Evolutionary conservation across 2,113 vertebrate genomes (phyloP).

Genomic region (Romanogobio albipinnatus): DNA sequence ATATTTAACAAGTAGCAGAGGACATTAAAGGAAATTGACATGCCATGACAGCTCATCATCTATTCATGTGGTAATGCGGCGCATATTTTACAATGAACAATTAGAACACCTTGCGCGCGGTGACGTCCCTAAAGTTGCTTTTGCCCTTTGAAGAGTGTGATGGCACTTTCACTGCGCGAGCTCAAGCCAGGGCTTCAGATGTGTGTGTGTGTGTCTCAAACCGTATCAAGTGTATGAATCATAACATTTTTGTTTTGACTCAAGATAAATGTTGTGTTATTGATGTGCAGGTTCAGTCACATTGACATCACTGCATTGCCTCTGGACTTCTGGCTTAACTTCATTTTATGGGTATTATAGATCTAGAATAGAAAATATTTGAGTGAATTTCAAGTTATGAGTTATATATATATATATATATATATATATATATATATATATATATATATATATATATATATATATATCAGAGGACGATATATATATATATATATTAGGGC

Average conservation of each 20-base stretch:
- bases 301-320: background rate
- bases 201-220: background rate
- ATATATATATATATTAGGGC: background rate
- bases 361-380: background rate
- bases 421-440: background rate
- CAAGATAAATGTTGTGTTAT: background rate
- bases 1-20: conserved; percentile 75
- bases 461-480: background rate
- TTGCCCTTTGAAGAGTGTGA: conserved; percentile 36
- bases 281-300: background rate
- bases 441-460: background rate
- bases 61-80: conserved; percentile 77
- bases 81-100: conserved; percentile 64
- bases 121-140: background rate
- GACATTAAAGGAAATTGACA: conserved; percentile 81
- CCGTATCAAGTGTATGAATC: background rate
- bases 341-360: background rate
- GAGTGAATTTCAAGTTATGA: background rate
- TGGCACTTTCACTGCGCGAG: background rate
- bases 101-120: conserved; percentile 56
- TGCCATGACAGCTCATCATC: conserved; percentile 78
- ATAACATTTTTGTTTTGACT: no score
- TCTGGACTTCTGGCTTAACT: background rate
- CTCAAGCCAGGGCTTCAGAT: background rate
- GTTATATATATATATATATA: background rate